Conservation (phyloP, 2,113 vertebrate species). For the Osmerus mordax region DNA sequence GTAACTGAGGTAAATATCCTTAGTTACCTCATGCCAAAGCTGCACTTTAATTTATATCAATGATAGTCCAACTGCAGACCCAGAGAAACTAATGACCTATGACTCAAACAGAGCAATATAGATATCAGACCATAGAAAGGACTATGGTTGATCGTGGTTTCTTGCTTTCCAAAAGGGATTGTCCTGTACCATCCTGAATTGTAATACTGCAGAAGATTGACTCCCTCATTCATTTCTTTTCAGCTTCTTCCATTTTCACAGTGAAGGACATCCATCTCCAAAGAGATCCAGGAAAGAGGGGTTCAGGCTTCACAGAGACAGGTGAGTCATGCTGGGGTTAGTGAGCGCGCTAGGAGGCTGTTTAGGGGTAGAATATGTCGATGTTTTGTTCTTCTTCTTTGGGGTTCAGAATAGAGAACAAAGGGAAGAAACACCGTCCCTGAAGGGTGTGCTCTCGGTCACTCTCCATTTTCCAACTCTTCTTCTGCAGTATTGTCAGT, state of each 20-base stretch:
- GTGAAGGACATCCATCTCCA: constrained; percentile 77
- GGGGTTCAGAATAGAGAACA: neutral
- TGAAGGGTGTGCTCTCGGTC: constrained; percentile 14
- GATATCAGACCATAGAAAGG: too few species aligned
- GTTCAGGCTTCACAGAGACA: constrained; percentile 66
- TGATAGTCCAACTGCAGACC: too few species aligned
- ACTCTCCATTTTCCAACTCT: constrained; percentile 4
- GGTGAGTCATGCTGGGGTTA: constrained; percentile 52
- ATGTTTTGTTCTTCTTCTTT: neutral
- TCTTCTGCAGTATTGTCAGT: neutral
- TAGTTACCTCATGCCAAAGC: too few species aligned
- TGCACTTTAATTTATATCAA: too few species aligned
- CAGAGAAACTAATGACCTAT: too few species aligned
- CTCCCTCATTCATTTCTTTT: constrained; percentile 2
- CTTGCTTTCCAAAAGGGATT: too few species aligned
- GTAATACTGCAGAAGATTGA: too few species aligned
- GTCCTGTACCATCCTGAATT: too few species aligned
- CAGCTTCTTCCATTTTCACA: constrained; percentile 77
- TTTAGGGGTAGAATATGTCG: neutral
- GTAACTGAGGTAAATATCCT: too few species aligned
- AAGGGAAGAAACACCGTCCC: constrained; percentile 17
- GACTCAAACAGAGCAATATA: too few species aligned
- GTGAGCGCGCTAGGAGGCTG: neutral
- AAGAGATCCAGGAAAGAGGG: constrained; percentile 77
- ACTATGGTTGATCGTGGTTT: too few species aligned